Evolutionary conservation across 2,888 invertebrate species (phyloP).

Genomic region (Drosophila glabriapex): DNA sequence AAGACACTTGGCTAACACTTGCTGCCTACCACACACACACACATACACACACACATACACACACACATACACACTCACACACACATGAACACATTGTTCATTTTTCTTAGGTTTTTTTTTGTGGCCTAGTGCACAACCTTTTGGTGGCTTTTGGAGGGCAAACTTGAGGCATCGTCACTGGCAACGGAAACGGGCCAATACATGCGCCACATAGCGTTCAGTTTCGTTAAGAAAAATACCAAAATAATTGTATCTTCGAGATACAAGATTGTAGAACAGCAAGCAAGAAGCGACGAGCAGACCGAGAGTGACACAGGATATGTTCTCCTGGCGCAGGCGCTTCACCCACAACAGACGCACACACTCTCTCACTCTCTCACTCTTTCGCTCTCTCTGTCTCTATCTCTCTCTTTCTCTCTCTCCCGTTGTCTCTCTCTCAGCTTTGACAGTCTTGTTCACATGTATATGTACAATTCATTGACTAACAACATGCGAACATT

Average conservation of each 20-base stretch:
- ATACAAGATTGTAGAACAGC: conserved; percentile 38
- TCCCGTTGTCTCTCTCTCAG: conserved; percentile 1
- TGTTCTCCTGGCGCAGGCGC: conserved; percentile 44
- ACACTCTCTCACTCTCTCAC: conserved; percentile 1
- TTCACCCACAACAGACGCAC: conserved; percentile 4
- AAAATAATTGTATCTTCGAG: conserved; percentile 58
- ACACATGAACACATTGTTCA: neutral
- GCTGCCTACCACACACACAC: conserved; percentile 21
- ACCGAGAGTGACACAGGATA: conserved; percentile 9
- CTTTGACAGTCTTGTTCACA: conserved; percentile 6
- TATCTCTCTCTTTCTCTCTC: neutral
- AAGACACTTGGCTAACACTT: conserved; percentile 50
- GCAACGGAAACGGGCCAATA: conserved; percentile 33
- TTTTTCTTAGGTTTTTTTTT: conserved; percentile 12
- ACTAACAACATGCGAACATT: conserved; percentile 74
- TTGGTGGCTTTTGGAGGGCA: conserved; percentile 79
- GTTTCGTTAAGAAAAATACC: conserved; percentile 62
- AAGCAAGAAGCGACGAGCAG: conserved; percentile 8
- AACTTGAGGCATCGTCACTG: conserved; percentile 59
- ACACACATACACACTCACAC: conserved; percentile 12
- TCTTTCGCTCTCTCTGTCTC: neutral
- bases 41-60: conserved; percentile 11
- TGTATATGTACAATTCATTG: conserved; percentile 75
- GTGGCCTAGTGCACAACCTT: conserved; percentile 62
- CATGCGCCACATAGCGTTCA: conserved; percentile 34